Base-by-base conservation (phyloP, 2,888 invertebrate species). In the Cordylochernes scorpioides region DNA sequence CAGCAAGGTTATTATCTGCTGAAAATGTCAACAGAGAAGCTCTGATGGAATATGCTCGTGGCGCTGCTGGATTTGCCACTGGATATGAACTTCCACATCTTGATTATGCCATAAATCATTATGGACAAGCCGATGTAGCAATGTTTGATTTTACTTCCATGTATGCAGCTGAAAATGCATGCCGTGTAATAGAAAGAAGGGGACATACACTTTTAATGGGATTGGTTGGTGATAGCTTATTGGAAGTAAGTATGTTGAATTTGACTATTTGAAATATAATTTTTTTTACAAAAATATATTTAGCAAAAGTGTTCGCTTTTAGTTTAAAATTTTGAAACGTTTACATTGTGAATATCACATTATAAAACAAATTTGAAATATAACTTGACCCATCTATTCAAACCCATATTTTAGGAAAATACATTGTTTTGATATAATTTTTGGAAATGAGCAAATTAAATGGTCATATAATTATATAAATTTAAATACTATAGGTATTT, bases 141-240 rank as follows among this genome's bases (percentile, higher is more conserved):
- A 75, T 94, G 67, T 97, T 97, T 54, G 97, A 97, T 57, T 97
- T 97, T 52, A 97, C 97, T 0, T 86, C 86, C 1, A 84, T 97
- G 77, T 94, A 80, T 55, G 80, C 84, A 0, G 84, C 94, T 0
- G 86, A 88, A 54, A 82, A 86, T 55, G 82, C 91, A 5, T 77
- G 77, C 42, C 64, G 80, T 46, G 70, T 86, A 13, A 53, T 77
- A 9, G 72, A 68, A 45, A 54, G 60, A 30, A 58, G 67, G 39
- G 78, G 80, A 0, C 70, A 74, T 40, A 67, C 70, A 24, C 59
- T 94, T 4, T 59, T 94, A 10, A 72, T 78, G 59, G 73, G 71
- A 44, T 63, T 97, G 29, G 91, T 94, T 2, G 94, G 94, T 1
- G 94, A 97, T 57, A 86, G 84, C 52, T 59, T 94, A 30, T 62